Percentiles rank a stretch among this genome's conserved stretches.
Evolutionary conservation across 2,888 invertebrate species (phyloP).

Genomic region (Psylliodes chrysocephalus): DNA sequence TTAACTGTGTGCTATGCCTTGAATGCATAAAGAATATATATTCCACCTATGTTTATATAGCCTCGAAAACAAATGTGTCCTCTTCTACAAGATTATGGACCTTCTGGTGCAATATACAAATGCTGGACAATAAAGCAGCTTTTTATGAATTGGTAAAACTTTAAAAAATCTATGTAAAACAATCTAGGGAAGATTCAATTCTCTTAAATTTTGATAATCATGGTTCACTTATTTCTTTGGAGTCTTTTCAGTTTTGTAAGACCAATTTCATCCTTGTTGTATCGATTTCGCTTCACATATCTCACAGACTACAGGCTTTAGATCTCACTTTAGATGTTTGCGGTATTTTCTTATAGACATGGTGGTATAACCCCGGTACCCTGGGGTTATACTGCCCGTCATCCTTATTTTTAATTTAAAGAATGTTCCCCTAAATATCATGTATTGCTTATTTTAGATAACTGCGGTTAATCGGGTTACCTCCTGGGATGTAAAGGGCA

Average conservation of each 20-base stretch:
- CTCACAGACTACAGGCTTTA: slow-evolving; percentile 40
- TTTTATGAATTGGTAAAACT: slow-evolving; percentile 15
- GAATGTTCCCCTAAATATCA: too few species aligned
- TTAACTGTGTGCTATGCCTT: slow-evolving; percentile 62
- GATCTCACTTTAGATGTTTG: not conserved
- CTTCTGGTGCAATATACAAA: slow-evolving; percentile 53
- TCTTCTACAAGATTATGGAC: slow-evolving; percentile 59
- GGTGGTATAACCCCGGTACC: too few species aligned
- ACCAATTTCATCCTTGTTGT: slow-evolving; percentile 42
- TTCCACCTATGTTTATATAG: slow-evolving; percentile 65
- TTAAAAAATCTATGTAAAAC: slow-evolving; percentile 29
- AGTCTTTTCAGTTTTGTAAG: slow-evolving; percentile 48
- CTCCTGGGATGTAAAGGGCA: too few species aligned
- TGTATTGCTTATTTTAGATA: too few species aligned
- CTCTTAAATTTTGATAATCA: too few species aligned
- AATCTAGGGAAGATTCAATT: too few species aligned
- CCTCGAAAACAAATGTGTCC: slow-evolving; percentile 61
- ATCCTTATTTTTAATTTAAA: too few species aligned
- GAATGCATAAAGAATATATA: slow-evolving; percentile 58
- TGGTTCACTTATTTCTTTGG: slow-evolving; percentile 50
- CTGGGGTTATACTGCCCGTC: too few species aligned
- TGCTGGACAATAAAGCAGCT: not conserved
- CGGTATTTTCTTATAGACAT: too few species aligned
- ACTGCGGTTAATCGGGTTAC: too few species aligned
- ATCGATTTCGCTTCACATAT: slow-evolving; percentile 40